phyloP scores from a whole-genome alignment of 37 sponge, comb jelly and placozoan genomes.

The Hexactinellida sp. region DNA sequence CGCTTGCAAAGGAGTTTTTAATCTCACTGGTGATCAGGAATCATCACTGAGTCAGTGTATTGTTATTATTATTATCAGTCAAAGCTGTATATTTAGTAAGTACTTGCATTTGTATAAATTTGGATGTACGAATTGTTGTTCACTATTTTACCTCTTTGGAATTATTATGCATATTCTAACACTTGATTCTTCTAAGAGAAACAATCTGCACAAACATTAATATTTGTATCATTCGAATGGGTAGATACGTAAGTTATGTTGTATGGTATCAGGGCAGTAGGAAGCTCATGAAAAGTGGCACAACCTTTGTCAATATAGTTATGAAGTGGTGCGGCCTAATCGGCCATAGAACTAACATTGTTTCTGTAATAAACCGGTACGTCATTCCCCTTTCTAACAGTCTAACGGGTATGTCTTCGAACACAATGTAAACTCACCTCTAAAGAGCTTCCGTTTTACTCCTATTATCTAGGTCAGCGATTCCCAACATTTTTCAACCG shows the following conservation, averaged over 20 bases:
- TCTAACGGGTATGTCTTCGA: too few relatives aligned
- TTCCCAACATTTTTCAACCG: neutral
- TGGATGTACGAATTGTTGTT: slow-evolving; percentile 1
- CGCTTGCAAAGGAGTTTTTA: slow-evolving; percentile 1
- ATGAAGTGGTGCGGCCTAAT: neutral
- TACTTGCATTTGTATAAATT: slow-evolving; percentile 13
- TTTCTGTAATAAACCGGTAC: too few relatives aligned
- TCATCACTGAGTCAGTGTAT: neutral
- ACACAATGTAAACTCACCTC: too few relatives aligned
- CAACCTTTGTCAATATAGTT: neutral
- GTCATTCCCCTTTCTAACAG: too few relatives aligned
- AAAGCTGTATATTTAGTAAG: neutral
- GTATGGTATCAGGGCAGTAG: too few relatives aligned
- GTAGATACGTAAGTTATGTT: too few relatives aligned
- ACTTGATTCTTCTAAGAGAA: neutral
- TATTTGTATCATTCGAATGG: too few relatives aligned
- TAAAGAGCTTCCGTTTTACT: too few relatives aligned
- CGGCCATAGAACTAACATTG: too few relatives aligned
- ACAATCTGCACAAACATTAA: too few relatives aligned
- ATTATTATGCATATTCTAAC: neutral
- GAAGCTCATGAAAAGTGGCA: too few relatives aligned
- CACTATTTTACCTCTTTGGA: neutral
- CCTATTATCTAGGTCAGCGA: neutral
- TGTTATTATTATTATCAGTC: neutral
- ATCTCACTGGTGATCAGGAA: slow-evolving; percentile 13